Base-by-base conservation (phyloP, 2,888 invertebrate species). In the Atethmia centrago region DNA sequence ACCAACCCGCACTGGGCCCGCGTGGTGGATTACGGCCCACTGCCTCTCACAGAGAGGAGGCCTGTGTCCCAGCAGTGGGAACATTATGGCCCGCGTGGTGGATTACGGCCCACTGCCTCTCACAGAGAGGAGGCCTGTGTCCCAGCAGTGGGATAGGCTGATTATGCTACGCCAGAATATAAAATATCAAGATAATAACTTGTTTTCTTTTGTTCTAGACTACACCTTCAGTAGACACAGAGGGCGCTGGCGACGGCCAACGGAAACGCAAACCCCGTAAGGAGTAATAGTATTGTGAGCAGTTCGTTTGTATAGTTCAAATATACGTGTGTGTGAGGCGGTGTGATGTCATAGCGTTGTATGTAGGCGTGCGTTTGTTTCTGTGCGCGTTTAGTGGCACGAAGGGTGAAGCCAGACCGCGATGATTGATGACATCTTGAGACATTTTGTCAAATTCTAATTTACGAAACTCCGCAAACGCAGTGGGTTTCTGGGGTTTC, bases 241-340 rank as follows among this genome's bases (percentile, higher is more conserved):
- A 94, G 40, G 95, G 92, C 82, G 94, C 94, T 0, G 96, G 96
- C 79, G 96, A 96, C 89, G 95, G 94, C 0, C 96, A 95, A 70
- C 87, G 96, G 88, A 96, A 95, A 89, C 91, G 96, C 85, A 96
- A 96, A 87, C 92, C 95, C 36, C 96, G 96, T 86, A 95, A 95
- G 91, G 96, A 96, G 94, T 96, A 90, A 92, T 49, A 67, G 68
- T 75, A 67, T 65, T 58, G 82, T 53, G 71, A 82, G 85, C 66
- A 66, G 66, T 69, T 63, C 51, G 53, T 42, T 55, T 81, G 74
- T 85, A 77, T 78, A 71, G 71, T 76, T 71, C 55, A 59, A 71
- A 71, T 82, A 61, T 64, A 80, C 75, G 75, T 61, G 75, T 64
- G 70, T 73, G 74, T 65, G 75, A 55, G 80, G 63, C 65, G 64